Evolutionary conservation across 2,113 vertebrate genomes (phyloP).

Genomic region (Echinops telfairi): DNA sequence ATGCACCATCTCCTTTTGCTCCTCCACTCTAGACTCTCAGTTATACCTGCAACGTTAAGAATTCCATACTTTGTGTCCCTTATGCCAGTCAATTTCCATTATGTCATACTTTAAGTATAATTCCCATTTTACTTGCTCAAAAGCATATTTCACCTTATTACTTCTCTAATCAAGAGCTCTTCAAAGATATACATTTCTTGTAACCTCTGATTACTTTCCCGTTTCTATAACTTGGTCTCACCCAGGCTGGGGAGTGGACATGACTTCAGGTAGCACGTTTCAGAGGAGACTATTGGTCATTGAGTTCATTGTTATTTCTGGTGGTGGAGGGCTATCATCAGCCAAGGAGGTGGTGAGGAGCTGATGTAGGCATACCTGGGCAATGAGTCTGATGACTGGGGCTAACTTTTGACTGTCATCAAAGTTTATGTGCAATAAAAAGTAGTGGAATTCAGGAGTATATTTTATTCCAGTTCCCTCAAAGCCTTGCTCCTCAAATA

Average conservation of each 20-base stretch:
- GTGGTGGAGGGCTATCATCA: background rate
- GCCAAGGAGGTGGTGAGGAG: background rate
- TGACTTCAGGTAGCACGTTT: background rate
- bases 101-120: conserved; percentile 6
- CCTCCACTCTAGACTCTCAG: background rate
- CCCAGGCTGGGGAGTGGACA: background rate
- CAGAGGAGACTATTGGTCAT: background rate
- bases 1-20: background rate
- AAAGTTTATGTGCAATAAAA: background rate
- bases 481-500: background rate
- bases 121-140: background rate
- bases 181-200: background rate
- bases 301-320: background rate
- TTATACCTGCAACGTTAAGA: background rate
- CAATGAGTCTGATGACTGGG: background rate
- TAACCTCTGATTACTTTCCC: background rate
- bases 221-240: background rate
- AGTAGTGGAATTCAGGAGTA: background rate
- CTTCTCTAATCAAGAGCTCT: background rate
- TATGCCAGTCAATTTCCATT: background rate
- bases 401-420: background rate
- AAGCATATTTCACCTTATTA: background rate
- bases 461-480: background rate
- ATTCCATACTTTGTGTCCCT: background rate
- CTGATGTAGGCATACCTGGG: background rate